Percentiles rank a stretch among this genome's conserved stretches.
Evolutionary conservation across 2,888 invertebrate species (phyloP).

Genomic region (Platerodrilus igneus): DNA sequence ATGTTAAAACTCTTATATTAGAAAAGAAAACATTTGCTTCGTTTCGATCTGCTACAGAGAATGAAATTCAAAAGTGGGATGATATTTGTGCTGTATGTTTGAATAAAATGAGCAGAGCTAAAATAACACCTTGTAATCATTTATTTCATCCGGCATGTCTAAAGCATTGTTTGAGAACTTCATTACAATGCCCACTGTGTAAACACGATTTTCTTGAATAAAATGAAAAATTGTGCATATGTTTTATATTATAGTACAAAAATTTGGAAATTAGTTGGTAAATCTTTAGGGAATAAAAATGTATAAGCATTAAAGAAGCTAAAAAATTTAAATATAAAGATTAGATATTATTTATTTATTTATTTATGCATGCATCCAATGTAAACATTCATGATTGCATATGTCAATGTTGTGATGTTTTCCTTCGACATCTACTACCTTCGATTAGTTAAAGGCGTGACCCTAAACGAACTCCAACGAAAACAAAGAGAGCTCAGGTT

Average conservation of each 20-base stretch:
- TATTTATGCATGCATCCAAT: too few species aligned
- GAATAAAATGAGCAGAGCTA: slow-evolving; percentile 62
- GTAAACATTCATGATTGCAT: too few species aligned
- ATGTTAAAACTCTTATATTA: slow-evolving; percentile 35
- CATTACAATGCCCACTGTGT: slow-evolving; percentile 70
- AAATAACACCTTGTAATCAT: slow-evolving; percentile 75
- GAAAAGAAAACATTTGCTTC: slow-evolving; percentile 39
- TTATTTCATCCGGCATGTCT: slow-evolving; percentile 75
- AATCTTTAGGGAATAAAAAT: too few species aligned
- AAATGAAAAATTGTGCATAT: slow-evolving; percentile 7
- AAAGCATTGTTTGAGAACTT: slow-evolving; percentile 63
- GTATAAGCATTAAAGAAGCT: too few species aligned
- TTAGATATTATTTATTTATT: too few species aligned
- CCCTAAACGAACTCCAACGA: too few species aligned
- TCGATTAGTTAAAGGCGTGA: too few species aligned
- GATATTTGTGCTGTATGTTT: slow-evolving; percentile 78
- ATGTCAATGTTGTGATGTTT: too few species aligned
- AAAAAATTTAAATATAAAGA: too few species aligned
- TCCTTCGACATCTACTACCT: too few species aligned
- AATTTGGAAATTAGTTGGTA: too few species aligned
- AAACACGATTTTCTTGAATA: slow-evolving; percentile 48
- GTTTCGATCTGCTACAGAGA: slow-evolving; percentile 54
- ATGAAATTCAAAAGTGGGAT: slow-evolving; percentile 64
- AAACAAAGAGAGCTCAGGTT: too few species aligned
- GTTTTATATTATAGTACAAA: not conserved